Percentiles rank a stretch among this genome's conserved stretches.
These are phyloP conservation scores for Drosophila lacertosa DNA, from an alignment of 1,140 invertebrate species.

Conservation along the genomic window DNA sequence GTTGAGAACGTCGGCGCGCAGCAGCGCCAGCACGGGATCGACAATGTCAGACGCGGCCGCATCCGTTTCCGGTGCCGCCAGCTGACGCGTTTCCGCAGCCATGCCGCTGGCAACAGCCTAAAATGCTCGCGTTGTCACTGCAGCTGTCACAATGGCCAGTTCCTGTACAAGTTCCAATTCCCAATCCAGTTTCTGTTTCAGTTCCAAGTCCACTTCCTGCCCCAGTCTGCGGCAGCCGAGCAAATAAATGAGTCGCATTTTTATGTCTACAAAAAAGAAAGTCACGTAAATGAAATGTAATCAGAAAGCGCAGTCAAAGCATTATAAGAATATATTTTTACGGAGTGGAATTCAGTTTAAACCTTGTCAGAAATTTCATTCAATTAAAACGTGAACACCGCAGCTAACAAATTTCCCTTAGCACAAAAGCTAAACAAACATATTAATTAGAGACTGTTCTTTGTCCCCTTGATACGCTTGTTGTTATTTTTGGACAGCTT, in stretches of 20 bases:
- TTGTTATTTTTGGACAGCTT: constrained; percentile 8
- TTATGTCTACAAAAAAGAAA: constrained; percentile 18
- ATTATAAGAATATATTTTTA: neutral
- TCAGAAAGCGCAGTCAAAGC: neutral
- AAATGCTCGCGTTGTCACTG: constrained; percentile 47
- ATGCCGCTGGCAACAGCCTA: constrained; percentile 40
- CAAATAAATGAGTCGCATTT: constrained; percentile 66
- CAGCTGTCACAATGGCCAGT: constrained; percentile 53
- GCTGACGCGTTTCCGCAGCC: constrained; percentile 21
- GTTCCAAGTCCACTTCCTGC: constrained; percentile 19
- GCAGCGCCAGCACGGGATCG: constrained; percentile 59
- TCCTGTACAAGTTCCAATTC: constrained; percentile 34
- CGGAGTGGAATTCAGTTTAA: no score
- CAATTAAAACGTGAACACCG: constrained; percentile 74
- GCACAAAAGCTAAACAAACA: constrained; percentile 74
- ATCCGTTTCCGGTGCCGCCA: constrained; percentile 53
- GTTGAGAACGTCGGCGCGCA: constrained; percentile 59
- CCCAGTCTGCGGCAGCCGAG: constrained; percentile 54
- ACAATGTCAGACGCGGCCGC: constrained; percentile 31
- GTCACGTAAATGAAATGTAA: neutral
- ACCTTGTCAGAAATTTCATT: constrained; percentile 51
- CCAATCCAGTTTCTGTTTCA: constrained; percentile 22
- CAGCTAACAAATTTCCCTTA: constrained; percentile 54
- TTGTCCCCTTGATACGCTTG: neutral
- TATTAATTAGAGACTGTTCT: constrained; percentile 64